Conservation (phyloP, 1,140 invertebrate species). For the Hylaeus anthracinus region DNA sequence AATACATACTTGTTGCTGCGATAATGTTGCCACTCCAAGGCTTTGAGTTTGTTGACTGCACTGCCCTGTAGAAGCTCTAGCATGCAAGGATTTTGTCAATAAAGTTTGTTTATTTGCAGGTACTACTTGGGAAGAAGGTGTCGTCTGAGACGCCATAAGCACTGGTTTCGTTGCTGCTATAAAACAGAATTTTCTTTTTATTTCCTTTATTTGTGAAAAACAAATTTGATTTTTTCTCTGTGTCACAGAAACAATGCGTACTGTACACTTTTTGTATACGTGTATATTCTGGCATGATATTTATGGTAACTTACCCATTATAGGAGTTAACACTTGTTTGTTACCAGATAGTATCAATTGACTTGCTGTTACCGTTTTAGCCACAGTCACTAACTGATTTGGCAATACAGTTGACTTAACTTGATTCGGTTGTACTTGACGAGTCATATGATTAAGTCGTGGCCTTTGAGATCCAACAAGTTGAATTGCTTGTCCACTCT, state of each 20-base stretch:
- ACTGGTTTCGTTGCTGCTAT: slow-evolving; percentile 77
- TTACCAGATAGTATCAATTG: slow-evolving; percentile 82
- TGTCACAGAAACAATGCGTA: background rate
- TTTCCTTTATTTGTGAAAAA: background rate
- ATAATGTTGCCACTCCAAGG: slow-evolving; percentile 75
- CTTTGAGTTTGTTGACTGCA: slow-evolving; percentile 76
- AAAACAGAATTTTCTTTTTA: slow-evolving; percentile 30
- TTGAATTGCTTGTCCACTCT: slow-evolving; percentile 82
- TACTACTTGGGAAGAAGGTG: slow-evolving; percentile 77
- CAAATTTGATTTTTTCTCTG: background rate
- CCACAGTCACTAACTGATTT: slow-evolving; percentile 77
- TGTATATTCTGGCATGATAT: background rate
- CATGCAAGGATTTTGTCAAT: slow-evolving; percentile 78
- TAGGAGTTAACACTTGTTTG: slow-evolving; percentile 83
- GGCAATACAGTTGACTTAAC: slow-evolving; percentile 77
- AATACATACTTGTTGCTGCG: slow-evolving; percentile 76
- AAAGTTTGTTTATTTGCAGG: slow-evolving; percentile 79
- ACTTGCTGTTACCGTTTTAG: slow-evolving; percentile 80
- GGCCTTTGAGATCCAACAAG: slow-evolving; percentile 83
- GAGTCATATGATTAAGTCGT: slow-evolving; percentile 81
- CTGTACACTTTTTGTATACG: background rate
- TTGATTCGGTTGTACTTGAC: slow-evolving; percentile 81
- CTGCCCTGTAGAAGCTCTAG: slow-evolving; percentile 75
- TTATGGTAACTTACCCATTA: slow-evolving; percentile 81
- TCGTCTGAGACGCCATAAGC: slow-evolving; percentile 77